Evolutionary conservation across 2,113 vertebrate species (phyloP).

Genomic region (Perca flavescens): DNA sequence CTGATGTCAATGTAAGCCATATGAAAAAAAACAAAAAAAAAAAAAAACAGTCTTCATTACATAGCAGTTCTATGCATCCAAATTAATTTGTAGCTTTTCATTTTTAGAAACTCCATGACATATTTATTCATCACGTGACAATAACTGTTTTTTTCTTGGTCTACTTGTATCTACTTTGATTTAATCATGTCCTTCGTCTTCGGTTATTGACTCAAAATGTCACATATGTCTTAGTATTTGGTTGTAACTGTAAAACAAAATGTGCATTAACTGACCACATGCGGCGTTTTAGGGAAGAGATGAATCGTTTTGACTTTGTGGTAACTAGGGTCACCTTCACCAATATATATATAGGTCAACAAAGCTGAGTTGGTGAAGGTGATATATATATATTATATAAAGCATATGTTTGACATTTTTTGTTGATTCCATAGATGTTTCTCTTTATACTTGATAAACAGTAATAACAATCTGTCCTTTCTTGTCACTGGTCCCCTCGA

Average conservation of each 20-base stretch:
- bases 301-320: slow-evolving; percentile 34
- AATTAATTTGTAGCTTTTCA: slow-evolving; percentile 71
- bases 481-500: slow-evolving; percentile 43
- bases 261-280: slow-evolving; percentile 37
- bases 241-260: slow-evolving; percentile 38
- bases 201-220: slow-evolving; percentile 22
- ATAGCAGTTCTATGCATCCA: slow-evolving; percentile 64
- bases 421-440: slow-evolving; percentile 26
- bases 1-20: slow-evolving; percentile 31
- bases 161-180: slow-evolving; percentile 11
- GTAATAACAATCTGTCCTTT: slow-evolving; percentile 48
- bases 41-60: slow-evolving; percentile 30
- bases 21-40: background rate
- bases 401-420: slow-evolving; percentile 9
- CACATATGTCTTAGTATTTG: slow-evolving; percentile 46
- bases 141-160: background rate
- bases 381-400: too few relatives aligned
- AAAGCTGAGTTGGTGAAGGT: too few relatives aligned
- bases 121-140: slow-evolving; percentile 24
- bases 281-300: slow-evolving; percentile 40
- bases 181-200: slow-evolving; percentile 13
- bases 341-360: too few relatives aligned
- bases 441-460: slow-evolving; percentile 60
- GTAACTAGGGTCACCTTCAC: slow-evolving; percentile 22
- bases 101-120: slow-evolving; percentile 31